A percentile compares a stretch with the other conserved stretches of the same genome.
Evolutionary conservation across 2,888 invertebrate species (phyloP).

Genomic region (Notodonta ziczac): DNA sequence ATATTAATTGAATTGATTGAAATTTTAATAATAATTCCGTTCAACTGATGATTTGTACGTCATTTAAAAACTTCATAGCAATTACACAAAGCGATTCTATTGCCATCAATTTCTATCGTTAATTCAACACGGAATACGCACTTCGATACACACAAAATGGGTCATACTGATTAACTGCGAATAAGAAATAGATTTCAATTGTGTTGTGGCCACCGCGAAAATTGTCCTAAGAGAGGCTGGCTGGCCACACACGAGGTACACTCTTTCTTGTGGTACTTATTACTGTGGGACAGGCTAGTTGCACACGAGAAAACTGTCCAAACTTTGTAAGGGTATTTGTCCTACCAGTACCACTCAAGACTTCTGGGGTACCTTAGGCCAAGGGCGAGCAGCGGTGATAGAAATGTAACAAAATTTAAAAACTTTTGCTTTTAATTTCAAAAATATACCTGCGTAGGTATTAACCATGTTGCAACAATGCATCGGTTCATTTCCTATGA

Average conservation of each 20-base stretch:
- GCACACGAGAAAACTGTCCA: not conserved
- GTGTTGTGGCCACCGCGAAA: slow-evolving; percentile 33
- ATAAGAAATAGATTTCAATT: slow-evolving; percentile 59
- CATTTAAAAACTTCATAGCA: not conserved
- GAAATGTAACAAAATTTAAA: too few species aligned
- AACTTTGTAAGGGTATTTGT: too few species aligned
- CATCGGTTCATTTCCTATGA: slow-evolving; percentile 7
- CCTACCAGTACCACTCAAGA: too few species aligned
- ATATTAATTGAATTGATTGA: too few species aligned
- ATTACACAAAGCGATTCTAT: slow-evolving; percentile 21
- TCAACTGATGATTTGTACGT: too few species aligned
- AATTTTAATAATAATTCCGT: too few species aligned
- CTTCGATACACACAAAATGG: slow-evolving; percentile 48
- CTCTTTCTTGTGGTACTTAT: not conserved
- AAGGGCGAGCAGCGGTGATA: too few species aligned
- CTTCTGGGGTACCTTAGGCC: too few species aligned
- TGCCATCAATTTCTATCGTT: slow-evolving; percentile 20
- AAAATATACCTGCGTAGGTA: not conserved
- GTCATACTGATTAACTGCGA: slow-evolving; percentile 57
- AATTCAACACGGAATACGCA: slow-evolving; percentile 39
- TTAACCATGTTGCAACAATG: slow-evolving; percentile 4
- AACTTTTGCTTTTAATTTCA: too few species aligned
- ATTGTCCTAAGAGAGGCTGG: not conserved
- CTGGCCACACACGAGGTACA: not conserved
- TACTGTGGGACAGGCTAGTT: not conserved